Evolutionary conservation across 2,888 invertebrate genomes (phyloP).

Genomic region (Pecten maximus): DNA sequence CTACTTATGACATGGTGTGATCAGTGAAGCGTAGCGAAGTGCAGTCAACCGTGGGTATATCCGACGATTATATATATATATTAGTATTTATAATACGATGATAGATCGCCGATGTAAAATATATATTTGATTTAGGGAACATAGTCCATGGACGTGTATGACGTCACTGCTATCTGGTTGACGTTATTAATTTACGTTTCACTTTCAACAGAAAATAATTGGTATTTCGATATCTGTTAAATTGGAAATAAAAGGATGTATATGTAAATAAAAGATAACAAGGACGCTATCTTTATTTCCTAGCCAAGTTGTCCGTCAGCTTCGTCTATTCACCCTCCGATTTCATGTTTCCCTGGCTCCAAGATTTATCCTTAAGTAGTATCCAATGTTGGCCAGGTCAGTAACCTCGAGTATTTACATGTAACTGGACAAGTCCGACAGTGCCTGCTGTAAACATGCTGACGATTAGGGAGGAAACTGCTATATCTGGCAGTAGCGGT

Average conservation of each 20-base stretch:
- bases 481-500: background rate
- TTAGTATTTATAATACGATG: no score
- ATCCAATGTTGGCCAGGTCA: background rate
- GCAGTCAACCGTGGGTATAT: no score
- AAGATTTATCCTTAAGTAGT: background rate
- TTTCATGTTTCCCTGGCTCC: background rate
- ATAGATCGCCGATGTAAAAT: no score
- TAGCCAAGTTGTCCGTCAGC: background rate
- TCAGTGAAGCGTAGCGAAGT: no score
- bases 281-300: background rate
- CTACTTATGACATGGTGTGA: no score
- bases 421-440: background rate
- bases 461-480: background rate
- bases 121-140: no score
- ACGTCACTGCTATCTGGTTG: background rate
- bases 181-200: background rate
- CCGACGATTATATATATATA: no score
- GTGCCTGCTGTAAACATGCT: background rate
- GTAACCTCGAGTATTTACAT: background rate
- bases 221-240: background rate
- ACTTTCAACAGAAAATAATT: background rate
- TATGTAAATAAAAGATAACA: background rate
- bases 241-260: background rate
- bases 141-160: background rate
- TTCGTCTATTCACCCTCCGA: background rate